Evolutionary conservation across 35 echinoderm and acorn worm genomes (phyloP), one percentile per base, ranked within the genome.

Genomic region (Ophioderma brevispina): DNA sequence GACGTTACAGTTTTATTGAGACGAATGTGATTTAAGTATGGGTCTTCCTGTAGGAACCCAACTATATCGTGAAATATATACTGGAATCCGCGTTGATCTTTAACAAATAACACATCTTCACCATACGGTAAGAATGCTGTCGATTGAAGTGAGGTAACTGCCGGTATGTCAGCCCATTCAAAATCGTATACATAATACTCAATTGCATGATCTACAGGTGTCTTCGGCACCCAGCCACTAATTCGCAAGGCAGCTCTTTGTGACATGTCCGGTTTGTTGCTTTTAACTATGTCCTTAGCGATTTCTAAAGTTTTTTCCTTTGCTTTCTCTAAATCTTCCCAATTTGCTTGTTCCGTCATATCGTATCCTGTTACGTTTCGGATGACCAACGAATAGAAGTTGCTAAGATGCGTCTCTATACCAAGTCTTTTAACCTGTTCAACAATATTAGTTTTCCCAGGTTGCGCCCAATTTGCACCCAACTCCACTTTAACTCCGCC

Each of bases 401-500:
- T 55, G 4, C 78, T 70, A 35, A 81, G 43, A 76, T 87, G 85
- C 25, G 59, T 38, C 5, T 77, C 63, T 18, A 87, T 76, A 0
- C 38, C 38, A 40, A 77, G 63, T 38, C 42, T 77, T 39, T 82
- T 28, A 39, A 90, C 88, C 0, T 35, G 21, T 23, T 41, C 36
- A 25, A 81, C 75, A 13, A 82, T 82, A 33, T 31, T 8, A 0
- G 88, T 81, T 40, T 39, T 37, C 2, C 78, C 78, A 1, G 88
- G 88, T 59, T 90, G 88, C 0, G 78, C 78, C 88, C 88, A 90
- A 37, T 81, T 90, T 38, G 88, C 88, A 25, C 88, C 88, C 0
- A 82, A 28, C 38, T 90, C 88, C 1, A 90, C 55, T 63, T 55
- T 30, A 21, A 14, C 64, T 38, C 88, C 88, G 56, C 30, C 88